phyloP scores from a whole-genome alignment of 2,888 invertebrate species.

The Perdita meconis region DNA sequence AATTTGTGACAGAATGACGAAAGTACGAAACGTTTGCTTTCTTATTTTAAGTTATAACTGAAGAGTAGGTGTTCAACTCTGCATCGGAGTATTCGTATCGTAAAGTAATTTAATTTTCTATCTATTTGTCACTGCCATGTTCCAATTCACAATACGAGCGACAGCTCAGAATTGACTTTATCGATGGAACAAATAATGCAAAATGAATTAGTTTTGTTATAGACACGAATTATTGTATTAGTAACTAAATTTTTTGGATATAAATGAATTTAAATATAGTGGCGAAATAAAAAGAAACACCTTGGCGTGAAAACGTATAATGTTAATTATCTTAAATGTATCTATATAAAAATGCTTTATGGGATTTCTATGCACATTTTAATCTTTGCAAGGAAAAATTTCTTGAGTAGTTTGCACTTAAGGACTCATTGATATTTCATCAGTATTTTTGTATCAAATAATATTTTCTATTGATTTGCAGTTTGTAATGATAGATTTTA shows the following conservation, averaged over 20 bases:
- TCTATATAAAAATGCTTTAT: not conserved
- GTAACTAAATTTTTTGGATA: not conserved
- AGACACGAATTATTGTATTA: not conserved
- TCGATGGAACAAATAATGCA: not conserved
- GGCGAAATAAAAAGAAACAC: not conserved
- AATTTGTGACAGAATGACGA: constrained; percentile 28
- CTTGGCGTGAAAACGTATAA: constrained; percentile 5
- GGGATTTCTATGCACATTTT: not conserved
- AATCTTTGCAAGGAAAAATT: not conserved
- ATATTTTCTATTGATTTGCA: constrained; percentile 30
- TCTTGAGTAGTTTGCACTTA: constrained; percentile 15
- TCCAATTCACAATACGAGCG: constrained; percentile 9
- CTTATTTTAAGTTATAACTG: not conserved
- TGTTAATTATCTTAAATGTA: not conserved
- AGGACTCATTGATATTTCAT: constrained; percentile 27
- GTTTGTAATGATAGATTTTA: constrained; percentile 22
- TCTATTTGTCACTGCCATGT: constrained; percentile 54
- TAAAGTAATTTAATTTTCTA: constrained; percentile 12
- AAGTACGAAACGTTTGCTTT: not conserved
- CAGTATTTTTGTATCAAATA: constrained; percentile 46
- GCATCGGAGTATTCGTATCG: constrained; percentile 7
- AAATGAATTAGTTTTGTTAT: not conserved
- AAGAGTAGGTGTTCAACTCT: constrained; percentile 17
- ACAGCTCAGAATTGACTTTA: not conserved
- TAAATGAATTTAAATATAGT: not conserved